Conservation (phyloP, 2,797 vertebrate species). For the Novumbra hubbsi region DNA sequence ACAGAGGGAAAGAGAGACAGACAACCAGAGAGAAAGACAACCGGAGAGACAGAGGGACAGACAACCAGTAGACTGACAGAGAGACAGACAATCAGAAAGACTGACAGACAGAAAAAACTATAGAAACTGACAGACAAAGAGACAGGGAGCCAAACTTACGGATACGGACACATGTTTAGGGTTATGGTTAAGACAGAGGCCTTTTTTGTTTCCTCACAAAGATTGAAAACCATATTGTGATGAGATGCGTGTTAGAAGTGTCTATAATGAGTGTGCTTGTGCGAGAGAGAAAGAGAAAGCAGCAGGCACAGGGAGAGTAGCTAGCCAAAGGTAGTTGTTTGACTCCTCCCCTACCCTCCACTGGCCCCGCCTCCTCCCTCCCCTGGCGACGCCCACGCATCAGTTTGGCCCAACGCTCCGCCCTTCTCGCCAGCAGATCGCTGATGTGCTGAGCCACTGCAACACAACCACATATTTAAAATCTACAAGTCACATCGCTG, state of each 20-base stretch:
- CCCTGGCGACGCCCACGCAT: not conserved
- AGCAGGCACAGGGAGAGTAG: constrained; percentile 11
- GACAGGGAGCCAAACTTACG: not conserved
- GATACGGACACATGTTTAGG: not conserved
- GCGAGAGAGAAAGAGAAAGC: constrained; percentile 33
- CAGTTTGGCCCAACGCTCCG: not conserved
- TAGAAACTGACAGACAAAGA: not conserved
- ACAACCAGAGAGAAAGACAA: not conserved
- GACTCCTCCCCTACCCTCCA: not conserved
- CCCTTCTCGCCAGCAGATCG: not conserved
- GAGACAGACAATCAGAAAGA: not conserved
- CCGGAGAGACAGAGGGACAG: not conserved
- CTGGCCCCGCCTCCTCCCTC: not conserved
- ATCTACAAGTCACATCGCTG: too few species aligned
- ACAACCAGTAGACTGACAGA: not conserved
- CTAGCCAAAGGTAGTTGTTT: not conserved
- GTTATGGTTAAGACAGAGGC: too few species aligned
- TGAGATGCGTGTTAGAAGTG: not conserved
- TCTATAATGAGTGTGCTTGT: not conserved
- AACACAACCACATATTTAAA: not conserved
- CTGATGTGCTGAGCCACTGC: constrained; percentile 2
- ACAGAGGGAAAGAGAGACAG: not conserved
- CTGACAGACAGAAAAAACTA: not conserved
- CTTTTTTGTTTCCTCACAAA: too few species aligned
- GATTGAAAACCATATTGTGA: not conserved